Evolutionary conservation across 2,888 invertebrate species (phyloP).

Genomic region (Apodemia zela): DNA sequence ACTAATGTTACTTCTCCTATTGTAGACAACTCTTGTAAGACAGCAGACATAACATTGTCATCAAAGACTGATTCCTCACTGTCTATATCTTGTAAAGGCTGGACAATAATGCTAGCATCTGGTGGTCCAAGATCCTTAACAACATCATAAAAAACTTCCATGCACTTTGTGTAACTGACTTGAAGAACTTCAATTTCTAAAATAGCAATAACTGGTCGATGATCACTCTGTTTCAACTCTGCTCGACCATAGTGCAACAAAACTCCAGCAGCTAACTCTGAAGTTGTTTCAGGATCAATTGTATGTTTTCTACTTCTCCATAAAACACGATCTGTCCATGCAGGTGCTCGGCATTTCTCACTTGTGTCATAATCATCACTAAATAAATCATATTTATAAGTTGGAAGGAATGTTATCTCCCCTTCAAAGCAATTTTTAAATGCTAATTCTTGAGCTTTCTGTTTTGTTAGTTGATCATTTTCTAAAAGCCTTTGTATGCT

Average conservation of each 20-base stretch:
- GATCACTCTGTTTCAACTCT: conserved; percentile 98
- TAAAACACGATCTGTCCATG: conserved; percentile 98
- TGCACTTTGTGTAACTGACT: conserved; percentile 88
- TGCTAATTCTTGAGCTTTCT: conserved; percentile 89
- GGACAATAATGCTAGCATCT: conserved; percentile 94
- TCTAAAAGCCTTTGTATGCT: conserved; percentile 88
- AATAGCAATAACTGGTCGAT: conserved; percentile 96
- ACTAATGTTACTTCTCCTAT: conserved; percentile 95
- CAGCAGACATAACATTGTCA: conserved; percentile 88
- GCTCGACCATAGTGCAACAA: conserved; percentile 94
- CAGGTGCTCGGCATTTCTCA: conserved; percentile 97
- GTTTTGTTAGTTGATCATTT: conserved; percentile 92
- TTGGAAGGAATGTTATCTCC: conserved; percentile 94
- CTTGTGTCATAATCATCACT: conserved; percentile 99
- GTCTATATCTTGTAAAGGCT: conserved; percentile 56
- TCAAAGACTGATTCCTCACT: conserved; percentile 85
- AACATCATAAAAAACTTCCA: conserved; percentile 90
- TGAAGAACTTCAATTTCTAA: conserved; percentile 92
- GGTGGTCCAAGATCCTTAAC: conserved; percentile 95
- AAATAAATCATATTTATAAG: conserved; percentile 99
- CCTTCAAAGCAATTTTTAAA: conserved; percentile 97
- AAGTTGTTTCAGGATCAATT: conserved; percentile 83
- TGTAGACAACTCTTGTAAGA: conserved; percentile 90
- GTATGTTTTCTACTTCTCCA: conserved; percentile 92
- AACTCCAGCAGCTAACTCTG: conserved; percentile 88